Evolutionary conservation across 1,140 invertebrate genomes (phyloP), one percentile per base, ranked within the genome.

Genomic region (Bursaphelenchus mucronatus): DNA sequence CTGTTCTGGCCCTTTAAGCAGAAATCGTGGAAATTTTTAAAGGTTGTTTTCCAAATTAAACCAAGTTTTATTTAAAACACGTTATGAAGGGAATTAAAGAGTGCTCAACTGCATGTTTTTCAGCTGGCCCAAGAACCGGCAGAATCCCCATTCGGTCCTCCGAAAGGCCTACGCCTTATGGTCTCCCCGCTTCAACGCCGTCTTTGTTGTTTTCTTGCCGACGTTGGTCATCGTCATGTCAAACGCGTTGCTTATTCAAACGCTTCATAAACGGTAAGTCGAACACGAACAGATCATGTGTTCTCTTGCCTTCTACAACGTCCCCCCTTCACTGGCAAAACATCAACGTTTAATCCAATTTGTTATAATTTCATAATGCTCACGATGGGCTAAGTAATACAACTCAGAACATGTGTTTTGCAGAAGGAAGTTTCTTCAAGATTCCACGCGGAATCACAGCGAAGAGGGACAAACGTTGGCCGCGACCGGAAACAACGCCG

Each of bases 201-300:
- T 66, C n/a, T 43, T 64, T 44, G 58, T 66, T n/a, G 64, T 66
- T 3, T 64, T 66, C 40, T 41, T 66, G 43, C 64, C 64, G 7
- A 66, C 58, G 17, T 13, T 66, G 15, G 46, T 66, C n/a, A 46
- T 66, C 54, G 21, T 61, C 2, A 21, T 63, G 19, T 63, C 64
- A 11, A 66, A 66, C 44, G 58, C 47, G 4, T 40, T 66, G 64
- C 49, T 66, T 9, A 41, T 66, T 43, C 19, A 30, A 19, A 66
- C 64, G 39, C 44, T 66, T 11, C 8, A 50, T 21, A 41, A 66
- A 50, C 15, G 64, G 57, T 63, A 51, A 64, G 43, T 40, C n/a
- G n/a, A 21, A 41, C 13, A 40, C 11, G 19, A 6, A 57, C n/a
- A 57, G 4, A 54, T 39, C 39, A 19, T 56, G 30, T 30, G 30